A percentile compares a stretch with the other conserved stretches of the same genome.
Evolutionary conservation across 2,888 invertebrate genomes (phyloP).

Genomic region (Pterostichus niger): DNA sequence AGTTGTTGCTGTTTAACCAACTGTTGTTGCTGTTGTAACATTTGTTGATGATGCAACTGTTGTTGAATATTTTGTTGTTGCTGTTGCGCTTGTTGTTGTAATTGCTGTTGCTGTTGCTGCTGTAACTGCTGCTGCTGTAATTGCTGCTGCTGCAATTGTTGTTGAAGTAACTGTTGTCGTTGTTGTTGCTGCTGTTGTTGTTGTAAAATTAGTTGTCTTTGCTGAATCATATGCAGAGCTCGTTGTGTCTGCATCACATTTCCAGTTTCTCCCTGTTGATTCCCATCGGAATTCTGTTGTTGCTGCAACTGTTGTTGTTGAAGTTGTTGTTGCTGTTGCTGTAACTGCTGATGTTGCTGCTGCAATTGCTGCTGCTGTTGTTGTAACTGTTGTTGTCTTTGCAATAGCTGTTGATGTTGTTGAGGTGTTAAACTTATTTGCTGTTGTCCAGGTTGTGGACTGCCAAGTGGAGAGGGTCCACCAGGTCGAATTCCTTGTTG

Average conservation of each 20-base stretch:
- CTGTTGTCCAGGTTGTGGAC: conserved; percentile 73
- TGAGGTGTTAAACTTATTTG: conserved; percentile 74
- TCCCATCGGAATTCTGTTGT: conserved; percentile 69
- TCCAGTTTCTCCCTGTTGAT: conserved; percentile 65
- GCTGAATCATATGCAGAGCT: conserved; percentile 69
- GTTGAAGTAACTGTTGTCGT: conserved; percentile 73
- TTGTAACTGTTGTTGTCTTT: conserved; percentile 71
- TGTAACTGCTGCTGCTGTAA: conserved; percentile 70
- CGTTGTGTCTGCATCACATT: conserved; percentile 67
- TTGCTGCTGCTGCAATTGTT: conserved; percentile 78
- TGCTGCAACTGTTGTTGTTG: conserved; percentile 77
- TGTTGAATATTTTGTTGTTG: conserved; percentile 74
- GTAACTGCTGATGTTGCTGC: conserved; percentile 77
- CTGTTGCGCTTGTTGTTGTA: conserved; percentile 69
- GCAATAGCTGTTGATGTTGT: conserved; percentile 75
- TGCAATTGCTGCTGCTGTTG: conserved; percentile 76
- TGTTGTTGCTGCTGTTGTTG: conserved; percentile 71
- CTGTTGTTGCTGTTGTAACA: conserved; percentile 75
- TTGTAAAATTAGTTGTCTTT: conserved; percentile 69
- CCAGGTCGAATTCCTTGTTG: conserved; percentile 71
- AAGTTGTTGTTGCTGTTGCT: conserved; percentile 76
- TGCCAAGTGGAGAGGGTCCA: conserved; percentile 75
- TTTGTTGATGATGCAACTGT: conserved; percentile 77
- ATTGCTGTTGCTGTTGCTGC: conserved; percentile 68
- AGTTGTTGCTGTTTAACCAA: conserved; percentile 69